Base-by-base conservation (phyloP, 2,797 vertebrate species). In the Ceyx erithaca region DNA sequence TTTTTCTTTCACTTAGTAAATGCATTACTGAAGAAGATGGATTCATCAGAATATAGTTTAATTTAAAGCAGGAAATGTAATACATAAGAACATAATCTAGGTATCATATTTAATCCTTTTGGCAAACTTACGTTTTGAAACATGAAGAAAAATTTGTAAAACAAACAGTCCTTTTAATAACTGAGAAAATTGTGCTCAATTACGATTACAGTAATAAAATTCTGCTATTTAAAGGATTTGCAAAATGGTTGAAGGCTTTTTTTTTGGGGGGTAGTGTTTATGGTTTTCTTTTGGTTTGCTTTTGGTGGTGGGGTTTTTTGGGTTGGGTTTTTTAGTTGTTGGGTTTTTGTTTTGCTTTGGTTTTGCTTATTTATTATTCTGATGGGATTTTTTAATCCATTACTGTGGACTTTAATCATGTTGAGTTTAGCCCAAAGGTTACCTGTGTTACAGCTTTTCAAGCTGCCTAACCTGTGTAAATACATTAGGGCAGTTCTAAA, bases 401-500 rank as follows among this genome's bases (percentile, higher is more conserved):
- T 93, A 80, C 66, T 71, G 33, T 80, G 79, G 93, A 87, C 82
- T 94, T 93, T 75, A 90, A 93, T 94, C 16, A 0, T 45, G 25
- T 82, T 82, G 59, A 83, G 62, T 31, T 80, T 93, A 94, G 66
- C 87, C 79, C 79, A 89, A 46, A 93, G 79, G 62, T 92, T 92
- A 89, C 71, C 92, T 72, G 54, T 93, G 87, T 91, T 90, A 62
- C 66, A 83, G 87, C 79, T 87, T 95, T 94, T 95, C 85, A 92
- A 87, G 87, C 81, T 91, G n/a, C 40, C 63, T 89, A 90, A 92
- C 90, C 80, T 93, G 82, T 93, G 66, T 92, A 95, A 95, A 94
- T 92, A 95, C 90, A 82, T 94, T 94, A 94, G 41, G 68, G 43
- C 79, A 85, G 54, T 80, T 95, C 80, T 94, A 85, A 93, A 78